Conservation (phyloP, 2,797 vertebrate species). For the Bradypus variegatus region DNA sequence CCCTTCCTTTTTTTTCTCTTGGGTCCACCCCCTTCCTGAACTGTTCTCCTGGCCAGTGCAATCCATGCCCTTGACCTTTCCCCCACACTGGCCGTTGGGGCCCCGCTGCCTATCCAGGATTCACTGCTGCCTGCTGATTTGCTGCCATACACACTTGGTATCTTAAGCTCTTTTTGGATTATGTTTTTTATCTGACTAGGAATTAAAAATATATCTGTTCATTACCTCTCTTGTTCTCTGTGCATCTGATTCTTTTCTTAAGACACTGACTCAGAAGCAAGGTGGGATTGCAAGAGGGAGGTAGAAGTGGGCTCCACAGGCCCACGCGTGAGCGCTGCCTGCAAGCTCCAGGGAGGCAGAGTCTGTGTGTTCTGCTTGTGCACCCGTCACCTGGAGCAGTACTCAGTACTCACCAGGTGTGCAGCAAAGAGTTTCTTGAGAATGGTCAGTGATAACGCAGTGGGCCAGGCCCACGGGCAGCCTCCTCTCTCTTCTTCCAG, state of each 20-base stretch:
- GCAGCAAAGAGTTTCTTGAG: background rate
- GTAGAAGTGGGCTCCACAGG: background rate
- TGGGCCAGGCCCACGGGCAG: too few relatives aligned
- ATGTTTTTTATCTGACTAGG: background rate
- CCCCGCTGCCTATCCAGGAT: background rate
- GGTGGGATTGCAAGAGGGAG: background rate
- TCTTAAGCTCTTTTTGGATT: background rate
- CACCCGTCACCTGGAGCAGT: too few relatives aligned
- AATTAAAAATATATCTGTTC: background rate
- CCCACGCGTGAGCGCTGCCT: background rate
- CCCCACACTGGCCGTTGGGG: too few relatives aligned
- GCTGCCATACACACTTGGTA: background rate
- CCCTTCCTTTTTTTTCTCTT: background rate
- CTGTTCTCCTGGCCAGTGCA: background rate
- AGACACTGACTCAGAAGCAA: background rate
- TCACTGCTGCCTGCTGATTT: background rate
- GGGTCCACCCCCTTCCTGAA: fast-evolving
- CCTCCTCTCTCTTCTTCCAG: background rate
- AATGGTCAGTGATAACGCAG: background rate
- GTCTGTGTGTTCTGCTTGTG: background rate
- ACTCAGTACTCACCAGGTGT: background rate
- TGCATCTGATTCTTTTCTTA: background rate
- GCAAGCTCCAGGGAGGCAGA: background rate
- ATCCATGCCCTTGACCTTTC: background rate
- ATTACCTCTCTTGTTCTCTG: background rate